These are phyloP conservation scores for Onychomys torridus DNA, from an alignment of 2,797 vertebrate genomes.

Conservation along the genomic window DNA sequence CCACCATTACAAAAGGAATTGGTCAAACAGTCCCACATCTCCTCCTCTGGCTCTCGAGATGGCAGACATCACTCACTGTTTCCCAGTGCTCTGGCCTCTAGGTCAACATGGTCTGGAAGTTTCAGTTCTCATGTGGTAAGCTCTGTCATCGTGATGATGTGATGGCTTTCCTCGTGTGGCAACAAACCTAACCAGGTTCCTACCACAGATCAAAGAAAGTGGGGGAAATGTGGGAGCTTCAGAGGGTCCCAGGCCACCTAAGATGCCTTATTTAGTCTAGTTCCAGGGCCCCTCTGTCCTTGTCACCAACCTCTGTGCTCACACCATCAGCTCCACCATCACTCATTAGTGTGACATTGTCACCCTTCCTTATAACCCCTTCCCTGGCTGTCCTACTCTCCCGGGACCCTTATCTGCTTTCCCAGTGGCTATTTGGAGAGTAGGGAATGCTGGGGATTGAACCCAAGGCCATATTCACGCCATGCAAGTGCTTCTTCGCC, in stretches of 20 bases:
- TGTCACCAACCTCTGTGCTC: background rate
- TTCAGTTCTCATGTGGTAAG: background rate
- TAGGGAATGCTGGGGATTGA: background rate
- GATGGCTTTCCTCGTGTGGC: background rate
- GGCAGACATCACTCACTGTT: background rate
- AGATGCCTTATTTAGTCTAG: background rate
- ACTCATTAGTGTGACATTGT: background rate
- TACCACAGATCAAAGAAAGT: background rate
- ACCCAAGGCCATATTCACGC: background rate
- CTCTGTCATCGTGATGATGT: background rate
- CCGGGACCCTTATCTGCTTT: background rate
- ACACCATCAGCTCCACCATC: background rate
- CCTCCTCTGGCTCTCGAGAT: background rate
- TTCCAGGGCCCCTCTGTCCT: no score
- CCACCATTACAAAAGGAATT: background rate
- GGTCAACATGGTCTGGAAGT: background rate
- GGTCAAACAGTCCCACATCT: fast-evolving
- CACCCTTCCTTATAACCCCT: background rate
- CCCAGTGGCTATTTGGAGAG: background rate
- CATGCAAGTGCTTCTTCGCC: background rate
- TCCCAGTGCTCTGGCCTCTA: background rate
- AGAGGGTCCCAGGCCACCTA: background rate
- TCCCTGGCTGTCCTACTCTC: background rate
- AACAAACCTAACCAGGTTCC: background rate
- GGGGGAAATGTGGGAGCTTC: background rate